Evolutionary conservation across 2,113 vertebrate species (phyloP).

Genomic region (Hippocampus abdominalis): DNA sequence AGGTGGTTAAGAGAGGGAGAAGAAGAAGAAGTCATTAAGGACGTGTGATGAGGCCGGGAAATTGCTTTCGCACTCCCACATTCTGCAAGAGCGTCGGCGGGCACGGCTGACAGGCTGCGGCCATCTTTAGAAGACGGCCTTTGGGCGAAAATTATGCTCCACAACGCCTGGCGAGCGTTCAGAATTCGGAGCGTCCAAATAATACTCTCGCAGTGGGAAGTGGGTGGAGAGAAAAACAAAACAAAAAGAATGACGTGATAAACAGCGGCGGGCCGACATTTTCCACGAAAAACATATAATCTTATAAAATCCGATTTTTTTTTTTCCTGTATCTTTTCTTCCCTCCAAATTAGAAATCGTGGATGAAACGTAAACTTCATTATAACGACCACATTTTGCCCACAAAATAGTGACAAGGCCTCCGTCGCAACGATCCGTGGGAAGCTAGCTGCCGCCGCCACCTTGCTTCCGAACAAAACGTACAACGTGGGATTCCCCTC

Average conservation of each 20-base stretch:
- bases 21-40: not conserved
- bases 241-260: conserved; percentile 13
- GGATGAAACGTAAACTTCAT: no score
- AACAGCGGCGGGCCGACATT: conserved; percentile 18
- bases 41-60: conserved; percentile 35
- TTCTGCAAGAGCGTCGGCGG: conserved; percentile 27
- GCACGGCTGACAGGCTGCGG: conserved; percentile 38
- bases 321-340: no score
- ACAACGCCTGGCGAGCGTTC: conserved; percentile 24
- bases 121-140: conserved; percentile 36
- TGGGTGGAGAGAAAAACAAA: not conserved
- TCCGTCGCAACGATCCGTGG: no score
- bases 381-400: no score
- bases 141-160: conserved; percentile 26
- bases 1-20: not conserved
- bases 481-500: no score
- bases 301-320: no score
- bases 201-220: not conserved
- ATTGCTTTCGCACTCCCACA: conserved; percentile 27
- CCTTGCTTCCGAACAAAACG: no score
- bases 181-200: conserved; percentile 35
- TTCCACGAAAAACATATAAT: no score
- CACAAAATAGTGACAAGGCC: no score
- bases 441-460: no score
- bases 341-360: no score